phyloP scores from a whole-genome alignment of 1,140 invertebrate species.

The Dolichoris vasculosae region DNA sequence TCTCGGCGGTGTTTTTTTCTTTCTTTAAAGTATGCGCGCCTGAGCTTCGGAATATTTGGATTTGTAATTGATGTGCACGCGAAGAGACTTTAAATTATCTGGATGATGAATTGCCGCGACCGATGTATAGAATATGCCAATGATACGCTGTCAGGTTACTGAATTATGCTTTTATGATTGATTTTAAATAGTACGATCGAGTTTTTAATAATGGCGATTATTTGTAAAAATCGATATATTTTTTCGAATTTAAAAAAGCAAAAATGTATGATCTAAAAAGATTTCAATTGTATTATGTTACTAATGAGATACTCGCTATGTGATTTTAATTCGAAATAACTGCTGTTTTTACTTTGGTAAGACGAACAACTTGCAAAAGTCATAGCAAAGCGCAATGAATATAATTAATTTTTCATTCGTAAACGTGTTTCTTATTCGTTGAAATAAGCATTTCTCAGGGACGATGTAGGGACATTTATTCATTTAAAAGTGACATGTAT shows the following conservation, averaged over 20 bases:
- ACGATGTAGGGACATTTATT: background rate
- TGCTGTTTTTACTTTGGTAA: background rate
- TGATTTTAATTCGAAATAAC: too few relatives aligned
- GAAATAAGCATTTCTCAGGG: background rate
- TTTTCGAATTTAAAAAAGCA: background rate
- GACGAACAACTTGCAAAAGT: background rate
- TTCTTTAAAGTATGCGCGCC: background rate
- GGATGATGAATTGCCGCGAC: slow-evolving; percentile 45
- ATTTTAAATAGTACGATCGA: slow-evolving; percentile 47
- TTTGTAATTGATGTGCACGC: slow-evolving; percentile 49
- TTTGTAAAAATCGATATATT: slow-evolving; percentile 43
- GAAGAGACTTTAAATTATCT: slow-evolving; percentile 47
- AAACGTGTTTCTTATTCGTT: too few relatives aligned
- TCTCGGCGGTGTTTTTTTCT: background rate
- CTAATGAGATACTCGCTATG: background rate
- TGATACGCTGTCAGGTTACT: slow-evolving; percentile 47
- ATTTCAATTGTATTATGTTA: background rate
- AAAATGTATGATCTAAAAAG: background rate
- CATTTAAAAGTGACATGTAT: background rate
- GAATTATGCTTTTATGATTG: slow-evolving; percentile 47
- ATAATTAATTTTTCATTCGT: background rate
- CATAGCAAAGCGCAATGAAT: background rate
- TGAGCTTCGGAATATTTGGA: slow-evolving; percentile 35
- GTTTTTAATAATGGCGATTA: slow-evolving; percentile 30
- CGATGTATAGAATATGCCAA: slow-evolving; percentile 33